Conservation (phyloP, 2,797 vertebrate species). For the Sebastes oblongus region DNA sequence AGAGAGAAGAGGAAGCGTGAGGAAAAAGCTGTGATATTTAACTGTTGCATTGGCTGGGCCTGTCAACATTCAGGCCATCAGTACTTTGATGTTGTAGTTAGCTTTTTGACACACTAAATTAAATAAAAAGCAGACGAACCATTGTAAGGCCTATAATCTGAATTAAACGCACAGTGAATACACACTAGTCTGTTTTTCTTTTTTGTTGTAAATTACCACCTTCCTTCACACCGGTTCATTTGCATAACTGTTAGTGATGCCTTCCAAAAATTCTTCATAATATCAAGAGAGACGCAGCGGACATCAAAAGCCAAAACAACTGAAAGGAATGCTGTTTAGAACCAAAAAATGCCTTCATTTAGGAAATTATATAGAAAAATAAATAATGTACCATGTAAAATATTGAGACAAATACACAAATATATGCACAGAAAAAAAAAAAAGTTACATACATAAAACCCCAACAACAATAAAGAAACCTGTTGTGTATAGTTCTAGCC, state of each 20-base stretch:
- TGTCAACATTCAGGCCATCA: slow-evolving; percentile 35
- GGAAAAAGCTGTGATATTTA: slow-evolving; percentile 43
- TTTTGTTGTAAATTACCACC: slow-evolving; percentile 15
- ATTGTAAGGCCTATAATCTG: slow-evolving; percentile 54
- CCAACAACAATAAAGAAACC: slow-evolving; percentile 70
- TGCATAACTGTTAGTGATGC: slow-evolving; percentile 16
- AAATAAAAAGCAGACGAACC: slow-evolving; percentile 49
- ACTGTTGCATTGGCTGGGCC: slow-evolving; percentile 43
- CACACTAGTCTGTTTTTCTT: slow-evolving; percentile 7
- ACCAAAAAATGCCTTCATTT: slow-evolving; percentile 78
- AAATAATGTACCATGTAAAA: slow-evolving; percentile 79
- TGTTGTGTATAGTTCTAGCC: slow-evolving; percentile 60
- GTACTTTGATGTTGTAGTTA: slow-evolving; percentile 23
- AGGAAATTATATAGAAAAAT: slow-evolving; percentile 81
- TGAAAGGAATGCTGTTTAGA: slow-evolving; percentile 81
- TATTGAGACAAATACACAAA: slow-evolving; percentile 77
- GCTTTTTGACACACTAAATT: slow-evolving; percentile 39
- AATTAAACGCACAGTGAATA: slow-evolving; percentile 49
- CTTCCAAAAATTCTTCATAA: slow-evolving; percentile 20
- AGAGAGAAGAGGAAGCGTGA: slow-evolving; percentile 31
- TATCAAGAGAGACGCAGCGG: slow-evolving; percentile 8
- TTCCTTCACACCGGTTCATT: slow-evolving; percentile 8
- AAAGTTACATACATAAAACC: slow-evolving; percentile 51
- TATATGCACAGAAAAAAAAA: slow-evolving; percentile 65
- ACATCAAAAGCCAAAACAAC: slow-evolving; percentile 56